Evolutionary conservation across 2,888 invertebrate genomes (phyloP).

Genomic region (Xylocampa areola): DNA sequence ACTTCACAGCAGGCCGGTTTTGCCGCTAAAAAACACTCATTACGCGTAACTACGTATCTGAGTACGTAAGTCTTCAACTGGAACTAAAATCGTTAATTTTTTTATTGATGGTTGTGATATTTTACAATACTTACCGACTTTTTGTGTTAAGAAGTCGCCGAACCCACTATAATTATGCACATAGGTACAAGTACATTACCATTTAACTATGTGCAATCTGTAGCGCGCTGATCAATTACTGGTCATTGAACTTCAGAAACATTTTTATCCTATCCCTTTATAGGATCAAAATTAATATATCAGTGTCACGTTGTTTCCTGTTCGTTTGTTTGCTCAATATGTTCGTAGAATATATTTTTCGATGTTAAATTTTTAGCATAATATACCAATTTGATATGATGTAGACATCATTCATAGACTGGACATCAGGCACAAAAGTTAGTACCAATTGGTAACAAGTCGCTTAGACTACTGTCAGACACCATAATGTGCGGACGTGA

Average conservation of each 20-base stretch:
- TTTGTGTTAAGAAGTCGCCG: conserved; percentile 17
- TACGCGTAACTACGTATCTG: background rate
- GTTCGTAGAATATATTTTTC: background rate
- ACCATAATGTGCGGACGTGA: too few species aligned
- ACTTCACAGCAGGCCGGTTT: background rate
- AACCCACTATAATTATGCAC: conserved; percentile 21
- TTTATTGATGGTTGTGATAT: too few species aligned
- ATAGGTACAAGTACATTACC: conserved; percentile 15
- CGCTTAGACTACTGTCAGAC: too few species aligned
- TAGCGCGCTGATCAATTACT: background rate
- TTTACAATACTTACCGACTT: conserved; percentile 7
- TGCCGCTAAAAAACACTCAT: conserved; percentile 6
- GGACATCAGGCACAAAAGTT: too few species aligned
- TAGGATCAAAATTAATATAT: conserved; percentile 5
- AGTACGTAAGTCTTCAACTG: background rate
- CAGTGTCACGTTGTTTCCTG: conserved; percentile 2
- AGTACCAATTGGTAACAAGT: too few species aligned
- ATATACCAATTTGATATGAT: too few species aligned
- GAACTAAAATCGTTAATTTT: background rate
- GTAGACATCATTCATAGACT: too few species aligned
- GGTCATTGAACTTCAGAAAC: conserved; percentile 19
- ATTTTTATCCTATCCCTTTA: conserved; percentile 5
- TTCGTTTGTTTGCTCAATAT: conserved; percentile 10
- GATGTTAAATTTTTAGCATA: too few species aligned
- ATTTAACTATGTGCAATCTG: background rate